Base-by-base conservation (phyloP, 1,140 invertebrate genomes). In the Pararge aegeria region DNA sequence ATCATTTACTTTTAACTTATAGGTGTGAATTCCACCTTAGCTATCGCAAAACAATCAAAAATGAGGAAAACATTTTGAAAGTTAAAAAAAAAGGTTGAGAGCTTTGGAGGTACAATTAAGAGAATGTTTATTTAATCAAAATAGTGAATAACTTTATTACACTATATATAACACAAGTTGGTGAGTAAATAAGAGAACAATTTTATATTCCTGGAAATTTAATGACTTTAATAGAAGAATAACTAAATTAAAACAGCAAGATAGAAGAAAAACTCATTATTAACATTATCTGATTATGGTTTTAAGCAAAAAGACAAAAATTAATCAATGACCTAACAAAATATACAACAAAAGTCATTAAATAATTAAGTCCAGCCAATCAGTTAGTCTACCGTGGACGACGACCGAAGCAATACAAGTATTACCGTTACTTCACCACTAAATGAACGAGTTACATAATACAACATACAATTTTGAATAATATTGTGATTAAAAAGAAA, bases 241-340 rank as follows among this genome's bases (percentile, higher is more conserved):
- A 89, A 89, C 84, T 89, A 89, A 89, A 89, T 89, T 89, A 89
- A 89, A 89, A 89, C 87, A 89, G 87, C 84, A 84, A 87, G 81
- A 86, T 86, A 87, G 75, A 87, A 89, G 78, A 84, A 87, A 71
- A 86, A 84, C 79, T 84, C 77, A 86, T 85, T 75, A 81, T 78
- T 85, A 89, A 87, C 81, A 85, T 84, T 73, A 80, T 83, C 78
- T 77, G 75, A 86, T 86, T 86, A 82, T 75, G 74, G 80, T 81
- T 34, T 46, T 66, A 85, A 83, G 84, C 79, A 73, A 79, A 79
- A 80, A 74, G 83, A 87, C 74, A 76, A 83, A 87, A 88, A 89
- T 87, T 89, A 89, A 89, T 89, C 77, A 89, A 89, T 89, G 86
- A 89, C 86, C 84, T 86, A 89, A 89, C 86, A 89, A 89, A 89